These are phyloP conservation scores for Melolontha melolontha DNA, from an alignment of 2,888 invertebrate genomes.

Conservation along the genomic window DNA sequence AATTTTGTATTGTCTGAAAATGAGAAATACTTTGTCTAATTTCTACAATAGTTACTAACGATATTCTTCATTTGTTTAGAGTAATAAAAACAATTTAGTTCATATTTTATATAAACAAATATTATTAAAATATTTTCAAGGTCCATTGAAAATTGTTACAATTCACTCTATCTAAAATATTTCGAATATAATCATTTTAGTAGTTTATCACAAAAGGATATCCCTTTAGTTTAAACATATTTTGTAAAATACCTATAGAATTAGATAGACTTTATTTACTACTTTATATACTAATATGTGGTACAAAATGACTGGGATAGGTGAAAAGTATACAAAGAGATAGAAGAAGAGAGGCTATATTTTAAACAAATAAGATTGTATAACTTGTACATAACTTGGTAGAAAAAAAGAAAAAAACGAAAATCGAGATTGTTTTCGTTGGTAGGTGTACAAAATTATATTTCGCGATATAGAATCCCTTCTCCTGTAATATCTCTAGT, in stretches of 20 bases:
- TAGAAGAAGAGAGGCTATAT: constrained; percentile 33
- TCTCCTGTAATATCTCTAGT: constrained; percentile 11
- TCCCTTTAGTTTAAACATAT: neutral
- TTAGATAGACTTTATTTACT: constrained; percentile 7
- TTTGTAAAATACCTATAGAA: neutral
- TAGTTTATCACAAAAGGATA: neutral
- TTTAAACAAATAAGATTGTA: constrained; percentile 30
- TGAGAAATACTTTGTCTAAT: too few relatives aligned
- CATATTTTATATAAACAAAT: too few relatives aligned
- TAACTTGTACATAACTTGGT: constrained; percentile 33
- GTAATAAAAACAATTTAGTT: too few relatives aligned
- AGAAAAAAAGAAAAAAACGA: constrained; percentile 3
- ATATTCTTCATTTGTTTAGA: too few relatives aligned
- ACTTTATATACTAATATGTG: constrained; percentile 27
- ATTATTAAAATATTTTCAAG: too few relatives aligned
- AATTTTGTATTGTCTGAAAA: too few relatives aligned
- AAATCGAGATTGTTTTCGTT: constrained; percentile 13
- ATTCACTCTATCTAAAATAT: too few relatives aligned
- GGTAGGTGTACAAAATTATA: too few relatives aligned
- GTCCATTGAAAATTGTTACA: too few relatives aligned
- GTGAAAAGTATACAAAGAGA: constrained; percentile 37
- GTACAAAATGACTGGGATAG: constrained; percentile 42
- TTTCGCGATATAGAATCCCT: neutral
- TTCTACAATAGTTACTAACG: too few relatives aligned
- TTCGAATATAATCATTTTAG: too few relatives aligned